These are phyloP conservation scores for Macrosteles quadrilineatus DNA, from an alignment of 1,140 invertebrate species.

Conservation along the genomic window DNA sequence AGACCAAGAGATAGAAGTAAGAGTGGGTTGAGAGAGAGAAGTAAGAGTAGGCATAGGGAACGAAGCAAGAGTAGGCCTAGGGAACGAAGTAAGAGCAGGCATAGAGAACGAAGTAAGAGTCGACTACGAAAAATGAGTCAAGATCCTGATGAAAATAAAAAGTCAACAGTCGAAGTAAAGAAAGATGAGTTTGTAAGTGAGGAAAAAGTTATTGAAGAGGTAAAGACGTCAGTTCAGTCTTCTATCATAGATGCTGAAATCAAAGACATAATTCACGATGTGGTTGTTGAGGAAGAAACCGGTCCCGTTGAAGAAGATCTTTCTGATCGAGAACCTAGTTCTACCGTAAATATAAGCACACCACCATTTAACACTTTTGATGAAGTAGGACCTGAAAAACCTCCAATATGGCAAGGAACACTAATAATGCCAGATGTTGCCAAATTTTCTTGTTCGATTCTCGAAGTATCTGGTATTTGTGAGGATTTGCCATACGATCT, in stretches of 20 bases:
- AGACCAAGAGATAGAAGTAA: constrained; percentile 45
- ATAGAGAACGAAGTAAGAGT: constrained; percentile 26
- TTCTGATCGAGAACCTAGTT: constrained; percentile 57
- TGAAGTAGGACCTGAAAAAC: constrained; percentile 48
- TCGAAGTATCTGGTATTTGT: constrained; percentile 74
- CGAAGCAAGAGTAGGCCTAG: constrained; percentile 23
- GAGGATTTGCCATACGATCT: constrained; percentile 70
- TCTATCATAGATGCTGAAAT: constrained; percentile 10
- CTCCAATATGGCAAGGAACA: constrained; percentile 79
- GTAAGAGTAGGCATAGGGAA: constrained; percentile 48
- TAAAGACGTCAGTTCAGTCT: constrained; percentile 17
- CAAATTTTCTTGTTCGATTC: constrained; percentile 81
- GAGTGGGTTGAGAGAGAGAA: constrained; percentile 45
- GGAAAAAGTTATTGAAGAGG: constrained; percentile 37
- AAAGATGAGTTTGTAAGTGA: constrained; percentile 17
- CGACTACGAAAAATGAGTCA: background rate
- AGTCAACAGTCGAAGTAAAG: constrained; percentile 16
- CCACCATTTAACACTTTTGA: constrained; percentile 53
- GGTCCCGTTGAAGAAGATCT: constrained; percentile 19
- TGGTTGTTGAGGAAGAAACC: constrained; percentile 26
- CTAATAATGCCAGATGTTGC: constrained; percentile 91
- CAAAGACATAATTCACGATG: background rate
- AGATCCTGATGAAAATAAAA: background rate
- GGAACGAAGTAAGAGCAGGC: constrained; percentile 35
- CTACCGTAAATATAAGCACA: constrained; percentile 60